Evolutionary conservation across 2,888 invertebrate genomes (phyloP).

Genomic region (Drosophila bunnanda): DNA sequence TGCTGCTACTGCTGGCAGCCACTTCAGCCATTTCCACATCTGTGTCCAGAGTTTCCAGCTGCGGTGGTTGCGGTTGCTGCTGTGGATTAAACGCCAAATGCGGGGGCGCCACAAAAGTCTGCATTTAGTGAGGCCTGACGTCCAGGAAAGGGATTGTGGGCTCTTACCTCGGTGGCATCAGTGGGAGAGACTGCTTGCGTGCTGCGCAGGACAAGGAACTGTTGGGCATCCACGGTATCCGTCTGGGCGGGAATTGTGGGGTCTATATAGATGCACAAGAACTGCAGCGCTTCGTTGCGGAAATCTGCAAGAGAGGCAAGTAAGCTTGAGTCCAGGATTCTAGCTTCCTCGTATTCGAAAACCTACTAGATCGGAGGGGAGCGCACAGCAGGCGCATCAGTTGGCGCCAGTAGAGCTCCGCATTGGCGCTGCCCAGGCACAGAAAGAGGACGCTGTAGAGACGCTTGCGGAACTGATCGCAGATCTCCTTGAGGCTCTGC

Average conservation of each 20-base stretch:
- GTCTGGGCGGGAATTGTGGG: slow-evolving; percentile 68
- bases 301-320: slow-evolving; percentile 62
- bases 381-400: slow-evolving; percentile 75
- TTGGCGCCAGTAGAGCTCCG: slow-evolving; percentile 82
- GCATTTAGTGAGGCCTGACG: slow-evolving; percentile 29
- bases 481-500: slow-evolving; percentile 74
- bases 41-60: slow-evolving; percentile 85
- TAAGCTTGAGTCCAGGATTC: not conserved
- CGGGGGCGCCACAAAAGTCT: slow-evolving; percentile 52
- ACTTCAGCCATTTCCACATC: slow-evolving; percentile 84
- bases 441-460: slow-evolving; percentile 82
- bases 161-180: slow-evolving; percentile 31
- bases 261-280: slow-evolving; percentile 73
- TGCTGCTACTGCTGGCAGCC: slow-evolving; percentile 47
- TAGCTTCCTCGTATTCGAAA: not conserved
- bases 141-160: no score
- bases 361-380: slow-evolving; percentile 73
- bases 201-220: slow-evolving; percentile 76
- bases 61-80: slow-evolving; percentile 45
- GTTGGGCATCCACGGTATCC: slow-evolving; percentile 71
- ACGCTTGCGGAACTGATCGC: slow-evolving; percentile 78
- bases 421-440: slow-evolving; percentile 82
- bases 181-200: slow-evolving; percentile 38
- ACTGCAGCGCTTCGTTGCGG: slow-evolving; percentile 74
- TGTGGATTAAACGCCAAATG: slow-evolving; percentile 50